Base-by-base conservation (phyloP, 2,797 vertebrate genomes). In the Liparis tanakae region DNA sequence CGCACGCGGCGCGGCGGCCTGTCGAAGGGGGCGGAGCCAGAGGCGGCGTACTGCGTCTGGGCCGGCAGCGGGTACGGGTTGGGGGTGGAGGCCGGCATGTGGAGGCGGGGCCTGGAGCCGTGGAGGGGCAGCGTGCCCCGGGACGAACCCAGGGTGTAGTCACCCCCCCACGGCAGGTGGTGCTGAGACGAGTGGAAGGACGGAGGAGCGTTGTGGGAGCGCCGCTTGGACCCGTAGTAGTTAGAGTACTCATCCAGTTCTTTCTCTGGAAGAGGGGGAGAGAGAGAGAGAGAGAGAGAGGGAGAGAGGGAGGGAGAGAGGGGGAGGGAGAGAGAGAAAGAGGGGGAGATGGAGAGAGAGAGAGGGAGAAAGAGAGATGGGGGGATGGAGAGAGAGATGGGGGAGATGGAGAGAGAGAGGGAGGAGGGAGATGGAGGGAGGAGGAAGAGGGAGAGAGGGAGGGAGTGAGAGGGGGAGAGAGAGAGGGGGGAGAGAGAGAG, bases 1-100 rank as follows among this genome's bases (percentile, higher is more conserved):
- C 96, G 96, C 71, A 97, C 97, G 0, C 96, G 93, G 7, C 96
- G 94, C 0, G 97, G 96, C 33, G 95, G 92, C 76, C 95, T 92
- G 76, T 96, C 94, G 0, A 94, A 94, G 36, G 90, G 55, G 15
- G 25, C 25, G 25, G 3, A 30, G 25, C 25, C 25, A 30, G 91
- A 83, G 87, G 73, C 87, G 80, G 83, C 65, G 90, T 94, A 91
- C 1, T 84, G 89, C 2, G 83, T 44, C 80, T 89, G 92, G 62
- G 76, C 69, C 4, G 93, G 93, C 67, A 95, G 89, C 4, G 94
- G 94, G 84, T 95, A 95, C 0, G 94, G 94, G 87, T 95, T 95
- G 0, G 95, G 94, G n/a, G 94, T 94, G 77, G 93, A 89, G 33
- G 89, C 72, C 0, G 93, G 89, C 54, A 92, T 80, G 61, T 94